Percentiles rank a stretch among this genome's conserved stretches.
These are phyloP conservation scores for Haliclona indistincta DNA, from an alignment of 37 sponge, comb jelly and placozoan genomes.

Conservation along the genomic window DNA sequence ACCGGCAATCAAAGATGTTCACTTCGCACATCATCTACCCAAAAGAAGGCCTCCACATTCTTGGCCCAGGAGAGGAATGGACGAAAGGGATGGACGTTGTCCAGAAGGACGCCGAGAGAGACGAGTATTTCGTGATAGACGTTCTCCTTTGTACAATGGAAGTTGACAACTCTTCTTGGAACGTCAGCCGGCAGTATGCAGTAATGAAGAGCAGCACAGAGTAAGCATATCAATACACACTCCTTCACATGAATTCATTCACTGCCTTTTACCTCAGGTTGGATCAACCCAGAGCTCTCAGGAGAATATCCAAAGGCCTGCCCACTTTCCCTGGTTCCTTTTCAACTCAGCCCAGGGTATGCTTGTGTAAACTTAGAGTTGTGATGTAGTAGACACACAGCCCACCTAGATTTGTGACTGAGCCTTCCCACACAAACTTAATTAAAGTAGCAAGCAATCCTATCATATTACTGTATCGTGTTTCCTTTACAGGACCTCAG, in stretches of 20 bases:
- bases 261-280: neutral
- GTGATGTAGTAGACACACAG: neutral
- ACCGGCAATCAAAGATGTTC: conserved; percentile 34
- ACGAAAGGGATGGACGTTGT: neutral
- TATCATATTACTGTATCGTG: neutral
- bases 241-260: conserved; percentile 8
- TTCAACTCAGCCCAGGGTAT: no score
- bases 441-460: neutral
- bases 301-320: neutral
- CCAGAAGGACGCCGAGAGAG: conserved; percentile 31
- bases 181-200: conserved; percentile 54
- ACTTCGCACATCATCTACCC: conserved; percentile 50
- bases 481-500: neutral
- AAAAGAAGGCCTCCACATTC: conserved; percentile 26
- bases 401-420: neutral
- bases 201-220: conserved; percentile 26
- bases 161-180: conserved; percentile 42
- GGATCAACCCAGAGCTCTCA: neutral
- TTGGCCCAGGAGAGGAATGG: conserved; percentile 36
- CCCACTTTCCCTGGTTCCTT: no score
- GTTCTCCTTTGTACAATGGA: conserved; percentile 44
- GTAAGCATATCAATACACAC: neutral
- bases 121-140: conserved; percentile 43
- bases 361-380: neutral
- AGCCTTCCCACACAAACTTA: neutral